These are phyloP conservation scores for Tetragonula clypearis DNA, from an alignment of 1,140 invertebrate genomes.

Conservation along the genomic window DNA sequence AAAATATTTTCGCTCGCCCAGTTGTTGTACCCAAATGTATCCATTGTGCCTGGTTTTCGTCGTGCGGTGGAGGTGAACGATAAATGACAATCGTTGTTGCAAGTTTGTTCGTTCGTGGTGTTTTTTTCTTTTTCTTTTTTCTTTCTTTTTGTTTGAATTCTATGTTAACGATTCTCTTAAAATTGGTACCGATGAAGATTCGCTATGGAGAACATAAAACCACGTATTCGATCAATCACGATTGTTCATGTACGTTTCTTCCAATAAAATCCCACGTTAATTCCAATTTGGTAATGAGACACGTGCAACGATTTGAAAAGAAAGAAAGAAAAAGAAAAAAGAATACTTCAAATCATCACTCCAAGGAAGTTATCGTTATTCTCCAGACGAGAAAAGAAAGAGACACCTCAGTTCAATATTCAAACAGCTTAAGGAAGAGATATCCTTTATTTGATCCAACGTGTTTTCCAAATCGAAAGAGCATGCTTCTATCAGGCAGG, in stretches of 20 bases:
- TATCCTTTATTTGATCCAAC: neutral
- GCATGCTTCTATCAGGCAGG: neutral
- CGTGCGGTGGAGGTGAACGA: neutral
- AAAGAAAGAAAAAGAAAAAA: neutral
- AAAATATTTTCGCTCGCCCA: conserved; percentile 23
- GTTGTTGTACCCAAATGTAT: neutral
- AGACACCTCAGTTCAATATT: neutral
- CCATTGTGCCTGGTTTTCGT: neutral
- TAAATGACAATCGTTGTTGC: neutral
- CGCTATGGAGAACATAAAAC: too few relatives aligned
- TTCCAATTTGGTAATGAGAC: too few relatives aligned
- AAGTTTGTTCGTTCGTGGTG: too few relatives aligned
- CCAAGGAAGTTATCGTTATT: neutral
- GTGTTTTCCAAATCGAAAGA: neutral
- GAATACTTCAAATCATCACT: neutral
- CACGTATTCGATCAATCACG: too few relatives aligned
- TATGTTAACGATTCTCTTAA: too few relatives aligned
- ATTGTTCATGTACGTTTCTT: too few relatives aligned
- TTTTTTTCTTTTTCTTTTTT: neutral
- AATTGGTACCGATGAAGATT: too few relatives aligned
- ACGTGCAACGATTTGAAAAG: neutral
- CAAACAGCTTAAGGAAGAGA: neutral
- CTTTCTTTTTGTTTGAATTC: neutral
- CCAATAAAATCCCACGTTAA: too few relatives aligned
- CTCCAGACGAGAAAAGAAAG: too few relatives aligned